These are phyloP conservation scores for Lycopodina hypogea DNA, from an alignment of 37 sponge, comb jelly and placozoan species.

Conservation along the genomic window DNA sequence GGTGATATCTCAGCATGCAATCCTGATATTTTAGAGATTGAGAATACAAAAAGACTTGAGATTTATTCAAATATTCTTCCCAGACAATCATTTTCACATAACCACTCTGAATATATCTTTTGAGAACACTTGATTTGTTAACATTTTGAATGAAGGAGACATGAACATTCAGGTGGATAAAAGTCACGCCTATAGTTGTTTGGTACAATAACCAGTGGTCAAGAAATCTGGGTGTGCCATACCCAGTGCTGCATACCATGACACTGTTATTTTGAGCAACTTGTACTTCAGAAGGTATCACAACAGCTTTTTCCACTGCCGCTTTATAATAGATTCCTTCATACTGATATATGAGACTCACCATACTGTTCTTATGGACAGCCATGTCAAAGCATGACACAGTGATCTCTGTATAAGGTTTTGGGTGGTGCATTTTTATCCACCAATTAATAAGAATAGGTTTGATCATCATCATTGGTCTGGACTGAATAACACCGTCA, in stretches of 20 bases:
- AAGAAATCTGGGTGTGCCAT: neutral
- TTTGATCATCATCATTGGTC: no score
- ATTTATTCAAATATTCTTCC: neutral
- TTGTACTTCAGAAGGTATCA: no score
- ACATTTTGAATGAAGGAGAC: neutral
- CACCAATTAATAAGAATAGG: no score
- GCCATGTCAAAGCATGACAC: no score
- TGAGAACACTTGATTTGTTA: neutral
- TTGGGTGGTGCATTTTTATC: no score
- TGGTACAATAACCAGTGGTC: neutral
- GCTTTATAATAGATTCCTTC: no score
- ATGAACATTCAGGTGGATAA: neutral
- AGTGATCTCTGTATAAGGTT: no score
- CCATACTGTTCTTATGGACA: no score
- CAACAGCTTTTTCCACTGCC: no score
- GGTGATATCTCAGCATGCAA: neutral
- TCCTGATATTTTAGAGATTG: slow-evolving; percentile 6
- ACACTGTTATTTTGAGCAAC: neutral
- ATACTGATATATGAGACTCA: no score
- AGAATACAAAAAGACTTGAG: neutral
- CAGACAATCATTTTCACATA: neutral
- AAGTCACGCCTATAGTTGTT: neutral
- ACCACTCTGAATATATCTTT: neutral
- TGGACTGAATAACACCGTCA: no score
- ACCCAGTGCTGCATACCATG: neutral